Percentiles rank a stretch among this genome's conserved stretches.
phyloP scores from a whole-genome alignment of 2,113 vertebrate genomes.

The Misgurnus anguillicaudatus region DNA sequence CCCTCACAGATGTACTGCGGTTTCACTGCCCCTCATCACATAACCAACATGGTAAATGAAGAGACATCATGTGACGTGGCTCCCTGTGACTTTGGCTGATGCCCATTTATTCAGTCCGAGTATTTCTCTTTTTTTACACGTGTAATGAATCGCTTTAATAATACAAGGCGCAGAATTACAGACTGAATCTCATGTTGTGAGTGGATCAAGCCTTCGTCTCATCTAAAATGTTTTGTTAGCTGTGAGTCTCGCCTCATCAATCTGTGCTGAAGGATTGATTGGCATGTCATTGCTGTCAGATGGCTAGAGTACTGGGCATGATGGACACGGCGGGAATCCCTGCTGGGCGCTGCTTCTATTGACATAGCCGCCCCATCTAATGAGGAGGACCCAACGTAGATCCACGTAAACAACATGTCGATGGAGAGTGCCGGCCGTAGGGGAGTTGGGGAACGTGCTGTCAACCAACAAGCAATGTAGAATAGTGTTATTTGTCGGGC shows the following conservation, averaged over 20 bases:
- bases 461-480: slow-evolving; percentile 38
- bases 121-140: slow-evolving; percentile 19
- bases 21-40: slow-evolving; percentile 27
- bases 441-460: slow-evolving; percentile 20
- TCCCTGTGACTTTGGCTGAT: slow-evolving; percentile 24
- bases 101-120: slow-evolving; percentile 1
- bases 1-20: not conserved
- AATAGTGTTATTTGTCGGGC: slow-evolving; percentile 33
- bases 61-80: not conserved
- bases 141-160: slow-evolving; percentile 42
- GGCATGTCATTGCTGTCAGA: slow-evolving; percentile 50
- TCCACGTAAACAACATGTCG: slow-evolving; percentile 48
- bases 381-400: slow-evolving; percentile 38
- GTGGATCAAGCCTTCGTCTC: slow-evolving; percentile 22
- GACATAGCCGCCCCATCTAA: slow-evolving; percentile 45
- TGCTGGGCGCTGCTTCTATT: slow-evolving; percentile 28
- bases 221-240: slow-evolving; percentile 14
- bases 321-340: slow-evolving; percentile 52
- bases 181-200: slow-evolving; percentile 30
- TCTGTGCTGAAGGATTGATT: slow-evolving; percentile 56
- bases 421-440: slow-evolving; percentile 10
- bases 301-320: slow-evolving; percentile 36
- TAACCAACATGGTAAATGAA: slow-evolving; percentile 23
- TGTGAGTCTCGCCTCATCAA: slow-evolving; percentile 51
- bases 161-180: slow-evolving; percentile 15